Percentiles rank a stretch among this genome's conserved stretches.
phyloP scores from a whole-genome alignment of 2,797 vertebrate genomes.

The Lutjanus argentimaculatus region DNA sequence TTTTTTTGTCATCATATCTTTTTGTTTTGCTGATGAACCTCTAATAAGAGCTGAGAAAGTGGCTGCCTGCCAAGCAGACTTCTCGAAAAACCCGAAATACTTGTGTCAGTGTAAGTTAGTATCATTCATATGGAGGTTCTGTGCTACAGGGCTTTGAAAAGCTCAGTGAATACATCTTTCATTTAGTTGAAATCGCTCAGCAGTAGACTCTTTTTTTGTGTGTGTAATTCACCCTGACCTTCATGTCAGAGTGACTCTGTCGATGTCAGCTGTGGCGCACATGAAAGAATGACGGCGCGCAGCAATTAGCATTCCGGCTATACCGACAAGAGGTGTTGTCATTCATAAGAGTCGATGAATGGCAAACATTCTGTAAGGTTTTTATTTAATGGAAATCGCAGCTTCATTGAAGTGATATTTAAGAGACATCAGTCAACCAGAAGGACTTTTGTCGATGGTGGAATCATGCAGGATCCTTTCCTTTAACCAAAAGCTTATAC shows the following conservation, averaged over 20 bases:
- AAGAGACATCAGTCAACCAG: not conserved
- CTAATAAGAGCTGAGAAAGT: not conserved
- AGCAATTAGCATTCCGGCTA: slow-evolving; percentile 9
- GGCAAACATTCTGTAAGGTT: not conserved
- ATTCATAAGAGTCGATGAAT: not conserved
- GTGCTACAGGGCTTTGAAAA: not conserved
- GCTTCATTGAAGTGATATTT: not conserved
- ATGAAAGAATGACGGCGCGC: not conserved
- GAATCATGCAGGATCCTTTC: not conserved
- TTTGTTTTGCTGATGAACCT: not conserved
- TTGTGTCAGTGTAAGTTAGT: not conserved
- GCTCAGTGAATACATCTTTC: slow-evolving; percentile 8
- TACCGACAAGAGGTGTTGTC: not conserved
- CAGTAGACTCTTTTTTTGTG: not conserved
- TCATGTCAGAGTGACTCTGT: slow-evolving; percentile 19
- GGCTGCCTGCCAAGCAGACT: not conserved
- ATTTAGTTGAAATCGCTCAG: slow-evolving; percentile 10
- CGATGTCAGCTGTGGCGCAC: not conserved
- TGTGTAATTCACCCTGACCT: slow-evolving; percentile 27
- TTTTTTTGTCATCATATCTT: no score
- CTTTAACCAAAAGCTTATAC: not conserved
- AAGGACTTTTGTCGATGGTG: not conserved
- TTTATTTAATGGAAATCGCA: not conserved
- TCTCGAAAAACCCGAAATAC: not conserved
- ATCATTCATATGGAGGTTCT: not conserved